A percentile compares a stretch with the other conserved stretches of the same genome.
Evolutionary conservation across 37 sponge, comb jelly and placozoan genomes (phyloP).

Genomic region (Sycon ciliatum): DNA sequence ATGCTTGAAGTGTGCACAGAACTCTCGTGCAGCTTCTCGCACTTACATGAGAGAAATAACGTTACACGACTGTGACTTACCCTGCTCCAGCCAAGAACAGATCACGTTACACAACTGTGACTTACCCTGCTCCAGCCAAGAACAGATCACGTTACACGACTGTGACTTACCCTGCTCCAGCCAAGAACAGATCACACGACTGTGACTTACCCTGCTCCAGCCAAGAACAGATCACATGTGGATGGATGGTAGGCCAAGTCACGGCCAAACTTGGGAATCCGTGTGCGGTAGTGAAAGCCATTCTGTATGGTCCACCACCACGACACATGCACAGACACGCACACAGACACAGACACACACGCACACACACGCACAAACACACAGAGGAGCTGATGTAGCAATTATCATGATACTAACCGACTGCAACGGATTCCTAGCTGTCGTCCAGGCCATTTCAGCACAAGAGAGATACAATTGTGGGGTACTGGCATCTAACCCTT

Average conservation of each 20-base stretch:
- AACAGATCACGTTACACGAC: background rate
- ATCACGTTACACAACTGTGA: too few relatives aligned
- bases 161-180: constrained; percentile 40
- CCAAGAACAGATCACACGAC: constrained; percentile 23
- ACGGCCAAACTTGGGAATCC: constrained; percentile 87
- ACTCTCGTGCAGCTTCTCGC: too few relatives aligned
- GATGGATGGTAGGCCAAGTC: constrained; percentile 82
- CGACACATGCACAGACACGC: constrained; percentile 11
- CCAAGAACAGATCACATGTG: constrained; percentile 85
- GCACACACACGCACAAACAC: constrained; percentile 5
- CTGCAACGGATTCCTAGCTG: too few relatives aligned
- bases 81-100: too few relatives aligned
- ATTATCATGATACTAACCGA: background rate
- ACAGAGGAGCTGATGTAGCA: background rate
- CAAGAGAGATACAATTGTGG: too few relatives aligned
- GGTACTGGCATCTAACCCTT: too few relatives aligned
- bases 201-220: constrained; percentile 37
- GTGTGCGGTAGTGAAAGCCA: constrained; percentile 73
- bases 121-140: too few relatives aligned
- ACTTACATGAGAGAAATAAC: too few relatives aligned
- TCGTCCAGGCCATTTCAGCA: too few relatives aligned
- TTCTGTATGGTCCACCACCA: constrained; percentile 22
- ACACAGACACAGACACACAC: constrained; percentile 10
- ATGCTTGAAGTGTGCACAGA: too few relatives aligned
- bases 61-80: too few relatives aligned